Evolutionary conservation across 2,113 vertebrate species (phyloP).

Genomic region (Hemiscyllium ocellatum): DNA sequence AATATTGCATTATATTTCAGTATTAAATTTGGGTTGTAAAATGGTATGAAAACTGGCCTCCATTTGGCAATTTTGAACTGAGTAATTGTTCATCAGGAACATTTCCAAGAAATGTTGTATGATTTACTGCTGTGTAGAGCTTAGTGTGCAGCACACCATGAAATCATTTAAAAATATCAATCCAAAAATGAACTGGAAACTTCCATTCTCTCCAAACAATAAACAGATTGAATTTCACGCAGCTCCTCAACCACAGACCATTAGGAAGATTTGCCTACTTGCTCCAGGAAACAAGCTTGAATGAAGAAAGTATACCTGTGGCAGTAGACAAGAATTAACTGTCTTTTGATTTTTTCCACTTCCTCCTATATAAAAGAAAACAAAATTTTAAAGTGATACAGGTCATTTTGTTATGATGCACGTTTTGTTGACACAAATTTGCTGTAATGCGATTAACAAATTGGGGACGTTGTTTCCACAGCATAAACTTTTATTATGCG

Average conservation of each 20-base stretch:
- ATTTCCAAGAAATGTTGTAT: neutral
- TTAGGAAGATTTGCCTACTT: neutral
- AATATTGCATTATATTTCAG: neutral
- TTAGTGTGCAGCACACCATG: neutral
- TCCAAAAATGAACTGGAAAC: neutral
- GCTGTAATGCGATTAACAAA: too few species aligned
- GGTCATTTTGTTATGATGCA: too few species aligned
- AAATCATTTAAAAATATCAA: neutral
- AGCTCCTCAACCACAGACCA: neutral
- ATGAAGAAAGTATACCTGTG: constrained; percentile 49
- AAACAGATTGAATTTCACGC: neutral
- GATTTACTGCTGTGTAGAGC: too few species aligned
- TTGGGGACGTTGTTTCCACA: too few species aligned
- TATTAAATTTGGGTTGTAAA: neutral
- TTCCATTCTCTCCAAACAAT: neutral
- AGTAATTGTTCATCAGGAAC: neutral
- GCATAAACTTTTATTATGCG: too few species aligned
- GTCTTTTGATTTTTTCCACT: constrained; percentile 57
- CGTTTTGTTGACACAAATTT: too few species aligned
- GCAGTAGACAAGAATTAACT: constrained; percentile 60
- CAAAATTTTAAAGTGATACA: neutral
- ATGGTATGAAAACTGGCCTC: neutral
- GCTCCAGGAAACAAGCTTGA: neutral
- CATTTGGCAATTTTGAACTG: neutral
- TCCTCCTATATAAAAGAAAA: constrained; percentile 55